phyloP scores from a whole-genome alignment of 2,797 vertebrate species.

The Streptopelia turtur region DNA sequence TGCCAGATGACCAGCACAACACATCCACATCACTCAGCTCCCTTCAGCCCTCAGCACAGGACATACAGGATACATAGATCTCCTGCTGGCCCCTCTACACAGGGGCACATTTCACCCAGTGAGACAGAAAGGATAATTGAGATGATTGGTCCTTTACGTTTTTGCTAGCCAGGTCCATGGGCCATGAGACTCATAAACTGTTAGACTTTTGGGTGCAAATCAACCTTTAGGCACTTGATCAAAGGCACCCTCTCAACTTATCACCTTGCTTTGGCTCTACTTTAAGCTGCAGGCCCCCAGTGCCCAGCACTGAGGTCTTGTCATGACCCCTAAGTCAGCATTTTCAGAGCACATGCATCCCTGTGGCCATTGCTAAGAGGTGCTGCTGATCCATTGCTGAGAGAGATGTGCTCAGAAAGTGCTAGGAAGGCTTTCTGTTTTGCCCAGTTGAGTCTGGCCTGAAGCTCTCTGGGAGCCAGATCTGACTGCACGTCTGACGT shows the following conservation, averaged over 20 bases:
- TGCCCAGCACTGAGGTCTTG: background rate
- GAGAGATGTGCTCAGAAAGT: background rate
- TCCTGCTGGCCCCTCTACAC: background rate
- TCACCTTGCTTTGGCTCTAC: background rate
- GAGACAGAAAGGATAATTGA: background rate
- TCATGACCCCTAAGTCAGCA: background rate
- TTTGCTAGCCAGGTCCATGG: background rate
- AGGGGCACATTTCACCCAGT: background rate
- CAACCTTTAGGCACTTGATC: background rate
- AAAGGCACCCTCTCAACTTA: conserved; percentile 19
- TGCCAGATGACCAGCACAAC: background rate
- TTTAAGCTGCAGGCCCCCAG: background rate
- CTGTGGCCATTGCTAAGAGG: background rate
- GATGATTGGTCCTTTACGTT: background rate
- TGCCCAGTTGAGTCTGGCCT: background rate
- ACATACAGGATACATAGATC: background rate
- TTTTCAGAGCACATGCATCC: conserved; percentile 32
- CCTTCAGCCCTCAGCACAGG: background rate
- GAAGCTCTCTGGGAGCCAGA: background rate
- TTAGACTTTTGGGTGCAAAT: background rate
- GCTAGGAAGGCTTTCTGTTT: background rate
- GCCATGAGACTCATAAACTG: background rate
- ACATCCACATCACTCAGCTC: background rate
- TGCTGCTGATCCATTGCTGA: background rate
- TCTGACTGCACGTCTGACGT: conserved; percentile 4